These are phyloP conservation scores for Porites rus DNA, from an alignment of 92 coral and sea anemone genomes.

Conservation along the genomic window DNA sequence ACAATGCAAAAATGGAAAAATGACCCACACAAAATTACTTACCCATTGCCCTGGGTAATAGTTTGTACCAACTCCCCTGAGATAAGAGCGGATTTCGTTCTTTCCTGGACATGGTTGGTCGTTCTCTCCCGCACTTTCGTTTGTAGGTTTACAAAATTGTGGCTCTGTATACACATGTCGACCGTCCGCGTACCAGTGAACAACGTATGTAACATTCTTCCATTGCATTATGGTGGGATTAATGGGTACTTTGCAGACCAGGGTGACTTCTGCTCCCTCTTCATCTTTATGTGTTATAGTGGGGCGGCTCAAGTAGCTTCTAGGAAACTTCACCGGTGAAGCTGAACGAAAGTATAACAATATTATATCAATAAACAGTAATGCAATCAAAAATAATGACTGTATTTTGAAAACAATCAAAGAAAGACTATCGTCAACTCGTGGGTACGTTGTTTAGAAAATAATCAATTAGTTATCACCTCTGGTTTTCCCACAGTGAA, in stretches of 20 bases:
- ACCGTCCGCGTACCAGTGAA: conserved; percentile 19
- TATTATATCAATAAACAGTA: too few species aligned
- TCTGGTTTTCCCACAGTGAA: too few species aligned
- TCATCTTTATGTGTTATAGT: neutral
- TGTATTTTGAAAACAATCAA: too few species aligned
- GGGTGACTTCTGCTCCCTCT: neutral
- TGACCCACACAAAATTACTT: neutral
- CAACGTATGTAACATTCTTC: conserved; percentile 30
- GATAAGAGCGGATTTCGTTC: neutral
- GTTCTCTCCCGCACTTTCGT: neutral
- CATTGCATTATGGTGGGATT: neutral
- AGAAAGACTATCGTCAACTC: too few species aligned
- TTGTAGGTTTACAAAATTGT: neutral
- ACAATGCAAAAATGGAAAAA: neutral
- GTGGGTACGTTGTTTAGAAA: too few species aligned
- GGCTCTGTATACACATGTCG: neutral
- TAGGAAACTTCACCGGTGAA: too few species aligned
- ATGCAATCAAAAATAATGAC: too few species aligned
- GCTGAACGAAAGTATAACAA: too few species aligned
- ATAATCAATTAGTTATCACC: too few species aligned
- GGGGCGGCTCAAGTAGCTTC: too few species aligned
- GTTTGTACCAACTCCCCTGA: neutral
- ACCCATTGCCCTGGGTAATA: conserved; percentile 27
- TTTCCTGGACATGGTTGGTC: neutral
- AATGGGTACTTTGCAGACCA: conserved; percentile 1